Evolutionary conservation across 1,140 invertebrate genomes (phyloP).

Genomic region (Drosophila pectinifera): DNA sequence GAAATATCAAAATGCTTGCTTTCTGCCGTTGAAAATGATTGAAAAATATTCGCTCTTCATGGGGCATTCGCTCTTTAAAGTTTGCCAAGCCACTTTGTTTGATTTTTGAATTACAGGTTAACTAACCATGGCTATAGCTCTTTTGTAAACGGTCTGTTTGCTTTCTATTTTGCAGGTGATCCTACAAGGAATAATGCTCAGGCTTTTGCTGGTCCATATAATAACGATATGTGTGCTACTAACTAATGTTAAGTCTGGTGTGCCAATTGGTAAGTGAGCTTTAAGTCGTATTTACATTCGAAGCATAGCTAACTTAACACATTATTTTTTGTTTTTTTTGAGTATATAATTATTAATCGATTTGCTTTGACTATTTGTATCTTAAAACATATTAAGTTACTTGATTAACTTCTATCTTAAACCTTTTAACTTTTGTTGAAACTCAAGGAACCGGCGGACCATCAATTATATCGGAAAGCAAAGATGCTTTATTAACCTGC

Average conservation of each 20-base stretch:
- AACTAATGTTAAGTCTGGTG: conserved; percentile 78
- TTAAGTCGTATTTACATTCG: not conserved
- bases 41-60: conserved; percentile 64
- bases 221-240: conserved; percentile 80
- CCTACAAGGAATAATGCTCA: conserved; percentile 81
- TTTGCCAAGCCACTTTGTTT: conserved; percentile 8
- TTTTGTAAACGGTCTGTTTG: conserved; percentile 1
- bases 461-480: conserved; percentile 87
- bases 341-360: no score
- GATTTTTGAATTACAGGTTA: conserved; percentile 8
- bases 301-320: no score
- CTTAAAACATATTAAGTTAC: no score
- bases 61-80: conserved; percentile 22
- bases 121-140: not conserved
- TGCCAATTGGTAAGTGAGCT: conserved; percentile 75
- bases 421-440: no score
- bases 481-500: conserved; percentile 91
- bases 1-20: conserved; percentile 58
- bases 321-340: no score
- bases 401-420: not conserved
- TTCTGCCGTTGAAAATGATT: conserved; percentile 60
- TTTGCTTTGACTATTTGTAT: no score
- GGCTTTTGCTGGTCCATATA: conserved; percentile 66
- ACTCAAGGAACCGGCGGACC: conserved; percentile 79
- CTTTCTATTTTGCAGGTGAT: conserved; percentile 51